A percentile compares a stretch with the other conserved stretches of the same genome.
Conservation (phyloP, 2,888 invertebrate genomes). For the Drosophila longiperda region DNA sequence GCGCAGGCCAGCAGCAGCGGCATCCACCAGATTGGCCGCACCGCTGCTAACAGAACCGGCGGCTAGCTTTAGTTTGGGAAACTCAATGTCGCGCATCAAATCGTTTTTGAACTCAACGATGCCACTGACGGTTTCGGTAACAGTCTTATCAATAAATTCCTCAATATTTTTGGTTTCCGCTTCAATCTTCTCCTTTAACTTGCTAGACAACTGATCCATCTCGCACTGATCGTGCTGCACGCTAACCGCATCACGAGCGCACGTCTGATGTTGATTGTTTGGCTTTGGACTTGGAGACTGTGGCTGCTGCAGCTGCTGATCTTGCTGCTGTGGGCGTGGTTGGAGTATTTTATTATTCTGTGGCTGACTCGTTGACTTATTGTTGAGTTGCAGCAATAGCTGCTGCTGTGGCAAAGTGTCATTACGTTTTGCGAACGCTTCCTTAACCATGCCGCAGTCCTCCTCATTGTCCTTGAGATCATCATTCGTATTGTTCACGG, state of each 20-base stretch:
- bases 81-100: constrained; percentile 83
- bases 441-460: constrained; percentile 1
- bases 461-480: constrained; percentile 62
- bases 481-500: constrained; percentile 44
- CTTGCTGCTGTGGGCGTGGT: constrained; percentile 53
- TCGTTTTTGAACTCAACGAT: constrained; percentile 85
- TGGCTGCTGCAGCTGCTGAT: constrained; percentile 7
- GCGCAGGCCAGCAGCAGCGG: constrained; percentile 73
- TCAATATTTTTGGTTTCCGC: constrained; percentile 85
- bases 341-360: constrained; percentile 57
- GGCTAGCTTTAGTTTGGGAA: constrained; percentile 66
- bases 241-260: constrained; percentile 82
- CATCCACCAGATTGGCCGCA: constrained; percentile 53
- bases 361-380: constrained; percentile 21
- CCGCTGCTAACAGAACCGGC: constrained; percentile 46
- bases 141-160: constrained; percentile 85
- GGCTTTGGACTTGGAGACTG: constrained; percentile 42
- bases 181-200: constrained; percentile 84
- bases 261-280: constrained; percentile 35
- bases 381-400: constrained; percentile 21
- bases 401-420: constrained; percentile 48
- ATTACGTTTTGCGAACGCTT: constrained; percentile 56
- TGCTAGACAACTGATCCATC: constrained; percentile 84
- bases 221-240: constrained; percentile 84
- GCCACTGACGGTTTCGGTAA: constrained; percentile 84